A percentile compares a stretch with the other conserved stretches of the same genome.
Evolutionary conservation across 2,797 vertebrate genomes (phyloP).

Genomic region (Chloroceryle inda): DNA sequence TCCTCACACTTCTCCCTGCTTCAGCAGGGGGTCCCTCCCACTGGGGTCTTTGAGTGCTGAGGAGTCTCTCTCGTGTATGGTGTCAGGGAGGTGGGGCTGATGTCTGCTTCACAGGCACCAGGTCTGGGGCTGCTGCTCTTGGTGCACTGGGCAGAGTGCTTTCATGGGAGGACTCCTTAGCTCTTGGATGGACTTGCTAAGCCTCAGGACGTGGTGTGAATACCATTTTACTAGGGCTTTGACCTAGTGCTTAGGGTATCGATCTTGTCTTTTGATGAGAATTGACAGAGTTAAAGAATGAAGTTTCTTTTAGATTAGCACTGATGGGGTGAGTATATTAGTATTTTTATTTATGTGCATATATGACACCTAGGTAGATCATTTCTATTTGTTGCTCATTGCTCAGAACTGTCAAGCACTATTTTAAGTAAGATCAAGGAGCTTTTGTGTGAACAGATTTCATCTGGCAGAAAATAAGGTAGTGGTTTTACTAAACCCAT

Average conservation of each 20-base stretch:
- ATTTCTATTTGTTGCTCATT: background rate
- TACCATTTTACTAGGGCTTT: background rate
- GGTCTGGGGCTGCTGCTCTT: background rate
- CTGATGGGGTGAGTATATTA: background rate
- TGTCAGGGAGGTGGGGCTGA: background rate
- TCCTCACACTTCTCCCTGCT: background rate
- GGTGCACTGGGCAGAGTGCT: background rate
- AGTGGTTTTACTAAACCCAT: background rate
- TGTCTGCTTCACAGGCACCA: background rate
- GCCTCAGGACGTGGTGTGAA: background rate
- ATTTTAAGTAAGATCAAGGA: background rate
- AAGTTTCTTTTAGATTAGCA: background rate
- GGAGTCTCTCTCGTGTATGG: rapidly evolving
- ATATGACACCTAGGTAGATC: background rate
- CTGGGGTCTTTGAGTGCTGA: background rate
- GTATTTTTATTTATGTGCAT: conserved; percentile 9
- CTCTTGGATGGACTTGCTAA: background rate
- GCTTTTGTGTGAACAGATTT: background rate
- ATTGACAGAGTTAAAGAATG: background rate
- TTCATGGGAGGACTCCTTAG: background rate
- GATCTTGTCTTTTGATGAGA: background rate
- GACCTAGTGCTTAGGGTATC: background rate
- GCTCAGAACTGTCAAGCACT: background rate
- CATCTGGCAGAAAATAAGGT: background rate
- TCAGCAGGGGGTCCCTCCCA: background rate